Percentiles rank a stretch among this genome's conserved stretches.
Evolutionary conservation across 2,888 invertebrate genomes (phyloP).

Genomic region (Metellina segmentata): DNA sequence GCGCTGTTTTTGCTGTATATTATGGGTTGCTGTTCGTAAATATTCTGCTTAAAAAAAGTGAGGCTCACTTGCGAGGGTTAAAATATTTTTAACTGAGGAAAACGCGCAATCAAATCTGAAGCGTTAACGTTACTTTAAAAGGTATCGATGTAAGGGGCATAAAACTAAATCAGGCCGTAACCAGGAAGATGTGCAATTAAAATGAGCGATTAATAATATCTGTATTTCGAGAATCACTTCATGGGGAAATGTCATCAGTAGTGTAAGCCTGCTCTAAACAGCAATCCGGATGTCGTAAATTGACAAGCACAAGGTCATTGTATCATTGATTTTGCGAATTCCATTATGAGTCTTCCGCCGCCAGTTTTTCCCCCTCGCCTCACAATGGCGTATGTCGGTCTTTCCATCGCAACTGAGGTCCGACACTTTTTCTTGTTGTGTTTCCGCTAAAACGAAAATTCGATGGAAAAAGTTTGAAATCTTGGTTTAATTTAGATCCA

Average conservation of each 20-base stretch:
- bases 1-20: too few species aligned
- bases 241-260: neutral
- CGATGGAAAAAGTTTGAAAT: too few species aligned
- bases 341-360: neutral
- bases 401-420: neutral
- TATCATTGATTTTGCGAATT: neutral
- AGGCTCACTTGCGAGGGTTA: too few species aligned
- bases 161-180: too few species aligned
- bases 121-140: too few species aligned
- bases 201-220: neutral
- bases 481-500: too few species aligned
- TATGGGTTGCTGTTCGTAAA: too few species aligned
- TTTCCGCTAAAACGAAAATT: neutral
- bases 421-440: neutral
- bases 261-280: neutral
- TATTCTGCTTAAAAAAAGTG: too few species aligned
- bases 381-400: neutral
- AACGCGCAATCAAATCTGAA: too few species aligned
- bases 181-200: neutral
- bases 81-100: too few species aligned
- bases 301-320: conserved; percentile 1
- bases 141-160: too few species aligned
- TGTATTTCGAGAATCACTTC: neutral
- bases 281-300: conserved; percentile 1
- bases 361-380: neutral